These are phyloP conservation scores for Pocillopora grandis DNA, from an alignment of 92 coral and sea anemone species.

Conservation along the genomic window DNA sequence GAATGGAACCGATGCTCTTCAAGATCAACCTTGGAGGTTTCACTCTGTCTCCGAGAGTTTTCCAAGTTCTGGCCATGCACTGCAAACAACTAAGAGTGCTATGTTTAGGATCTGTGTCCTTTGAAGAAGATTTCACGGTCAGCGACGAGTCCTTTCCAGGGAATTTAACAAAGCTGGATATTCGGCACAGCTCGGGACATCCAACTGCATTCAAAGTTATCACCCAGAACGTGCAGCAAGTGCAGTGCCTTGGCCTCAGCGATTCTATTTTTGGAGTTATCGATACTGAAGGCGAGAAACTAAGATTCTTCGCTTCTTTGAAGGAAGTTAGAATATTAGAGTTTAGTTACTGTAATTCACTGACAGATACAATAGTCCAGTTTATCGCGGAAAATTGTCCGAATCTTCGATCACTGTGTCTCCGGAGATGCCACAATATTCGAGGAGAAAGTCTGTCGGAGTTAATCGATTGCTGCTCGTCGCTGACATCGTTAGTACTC, in stretches of 20 bases:
- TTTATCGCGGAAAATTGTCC: conserved; percentile 56
- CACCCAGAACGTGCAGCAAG: conserved; percentile 42
- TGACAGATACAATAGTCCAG: conserved; percentile 66
- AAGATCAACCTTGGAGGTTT: conserved; percentile 77
- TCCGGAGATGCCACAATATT: conserved; percentile 74
- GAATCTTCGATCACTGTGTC: conserved; percentile 64
- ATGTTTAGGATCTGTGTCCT: conserved; percentile 72
- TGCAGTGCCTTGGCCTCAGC: conserved; percentile 73
- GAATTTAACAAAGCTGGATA: conserved; percentile 67
- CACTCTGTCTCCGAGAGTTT: conserved; percentile 72
- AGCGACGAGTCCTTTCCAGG: conserved; percentile 69
- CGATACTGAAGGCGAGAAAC: conserved; percentile 29
- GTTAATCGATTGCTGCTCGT: conserved; percentile 61
- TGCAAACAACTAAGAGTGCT: conserved; percentile 71
- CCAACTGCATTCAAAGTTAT: conserved; percentile 75
- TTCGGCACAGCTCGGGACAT: conserved; percentile 83
- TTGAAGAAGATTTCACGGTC: conserved; percentile 62
- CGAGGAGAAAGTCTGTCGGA: conserved; percentile 64
- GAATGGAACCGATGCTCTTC: conserved; percentile 68
- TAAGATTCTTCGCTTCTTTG: conserved; percentile 56
- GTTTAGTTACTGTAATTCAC: conserved; percentile 79
- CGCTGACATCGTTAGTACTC: conserved; percentile 78
- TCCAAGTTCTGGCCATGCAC: conserved; percentile 63
- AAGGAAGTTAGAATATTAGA: conserved; percentile 63
- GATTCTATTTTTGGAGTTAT: conserved; percentile 69